phyloP scores from a whole-genome alignment of 2,888 invertebrate genomes.

The Koerneria pararmatus region DNA sequence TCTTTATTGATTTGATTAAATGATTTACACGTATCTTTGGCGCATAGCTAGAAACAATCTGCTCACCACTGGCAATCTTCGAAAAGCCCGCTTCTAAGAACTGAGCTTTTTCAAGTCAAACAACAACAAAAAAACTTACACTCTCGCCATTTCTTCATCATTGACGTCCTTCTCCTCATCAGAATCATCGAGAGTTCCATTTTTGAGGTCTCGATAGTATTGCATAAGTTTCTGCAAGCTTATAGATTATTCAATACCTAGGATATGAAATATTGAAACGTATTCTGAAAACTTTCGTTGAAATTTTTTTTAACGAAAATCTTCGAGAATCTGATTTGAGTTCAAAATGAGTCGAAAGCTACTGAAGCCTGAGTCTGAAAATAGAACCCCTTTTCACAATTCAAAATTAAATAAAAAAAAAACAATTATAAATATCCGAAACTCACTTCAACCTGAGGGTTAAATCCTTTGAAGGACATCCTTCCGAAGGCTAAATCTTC shows the following conservation, averaged over 20 bases:
- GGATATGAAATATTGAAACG: not conserved
- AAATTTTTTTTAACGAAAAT: not conserved
- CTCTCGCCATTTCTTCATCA: conserved; percentile 40
- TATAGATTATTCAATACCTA: not conserved
- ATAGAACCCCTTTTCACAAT: not conserved
- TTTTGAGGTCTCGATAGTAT: conserved; percentile 34
- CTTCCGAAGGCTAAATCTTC: conserved; percentile 79
- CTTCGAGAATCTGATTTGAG: not conserved
- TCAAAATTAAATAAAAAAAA: not conserved
- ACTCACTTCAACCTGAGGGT: conserved; percentile 77
- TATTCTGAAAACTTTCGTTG: no score
- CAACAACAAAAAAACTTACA: conserved; percentile 4
- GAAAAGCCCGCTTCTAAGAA: no score
- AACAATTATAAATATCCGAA: not conserved
- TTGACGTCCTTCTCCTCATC: conserved; percentile 39
- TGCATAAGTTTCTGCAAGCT: conserved; percentile 37
- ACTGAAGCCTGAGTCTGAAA: not conserved
- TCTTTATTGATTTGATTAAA: no score
- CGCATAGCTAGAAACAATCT: no score
- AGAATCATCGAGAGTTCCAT: conserved; percentile 31
- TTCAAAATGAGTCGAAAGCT: not conserved
- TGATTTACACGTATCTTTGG: no score
- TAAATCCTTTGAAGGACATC: conserved; percentile 85
- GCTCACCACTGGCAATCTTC: no score
- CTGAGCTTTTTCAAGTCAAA: no score